These are phyloP conservation scores for Bellardia bayeri DNA, from an alignment of 2,888 invertebrate species.

Conservation along the genomic window DNA sequence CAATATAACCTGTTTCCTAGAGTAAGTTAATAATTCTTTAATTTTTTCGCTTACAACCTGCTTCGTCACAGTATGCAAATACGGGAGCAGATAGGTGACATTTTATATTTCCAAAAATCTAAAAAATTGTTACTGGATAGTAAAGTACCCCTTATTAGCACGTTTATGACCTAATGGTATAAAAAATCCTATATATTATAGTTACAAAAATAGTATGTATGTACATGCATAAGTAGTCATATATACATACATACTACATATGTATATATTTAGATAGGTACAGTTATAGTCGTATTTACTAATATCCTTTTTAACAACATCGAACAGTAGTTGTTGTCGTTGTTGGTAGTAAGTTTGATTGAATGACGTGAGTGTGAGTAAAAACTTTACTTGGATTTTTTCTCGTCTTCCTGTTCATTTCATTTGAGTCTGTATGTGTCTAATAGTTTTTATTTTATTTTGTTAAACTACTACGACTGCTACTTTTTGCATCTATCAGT, in stretches of 20 bases:
- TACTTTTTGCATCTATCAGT: constrained; percentile 60
- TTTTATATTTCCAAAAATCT: too few species aligned
- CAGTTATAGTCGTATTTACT: constrained; percentile 17
- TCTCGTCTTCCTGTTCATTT: constrained; percentile 1
- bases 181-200: neutral
- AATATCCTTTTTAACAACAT: constrained; percentile 38
- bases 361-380: neutral
- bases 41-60: too few species aligned
- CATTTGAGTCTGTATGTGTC: constrained; percentile 14
- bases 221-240: neutral
- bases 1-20: too few species aligned
- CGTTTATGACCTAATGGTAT: neutral
- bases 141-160: neutral
- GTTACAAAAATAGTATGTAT: neutral
- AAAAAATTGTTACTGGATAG: too few species aligned
- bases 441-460: neutral
- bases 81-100: too few species aligned
- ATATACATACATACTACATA: neutral
- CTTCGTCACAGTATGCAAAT: too few species aligned
- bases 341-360: constrained; percentile 8
- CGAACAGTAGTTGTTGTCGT: constrained; percentile 10
- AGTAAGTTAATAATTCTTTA: too few species aligned
- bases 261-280: too few species aligned
- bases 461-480: constrained; percentile 39
- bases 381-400: constrained; percentile 6